These are phyloP conservation scores for Microtus ochrogaster DNA, from an alignment of 2,113 vertebrate species.

Conservation along the genomic window DNA sequence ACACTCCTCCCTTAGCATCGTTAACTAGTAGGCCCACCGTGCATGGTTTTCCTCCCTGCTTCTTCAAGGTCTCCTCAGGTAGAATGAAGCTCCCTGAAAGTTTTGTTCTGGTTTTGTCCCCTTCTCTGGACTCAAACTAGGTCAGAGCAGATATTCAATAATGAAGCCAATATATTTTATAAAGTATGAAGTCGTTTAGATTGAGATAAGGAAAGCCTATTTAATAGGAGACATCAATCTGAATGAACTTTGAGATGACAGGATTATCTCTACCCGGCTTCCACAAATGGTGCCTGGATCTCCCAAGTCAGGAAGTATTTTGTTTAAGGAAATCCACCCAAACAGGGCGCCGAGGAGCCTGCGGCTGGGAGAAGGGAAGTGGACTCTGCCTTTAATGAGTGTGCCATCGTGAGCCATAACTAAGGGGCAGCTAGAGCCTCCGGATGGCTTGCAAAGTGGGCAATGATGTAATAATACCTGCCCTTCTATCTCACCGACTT, in stretches of 20 bases:
- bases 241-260: slow-evolving; percentile 34
- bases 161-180: slow-evolving; percentile 38
- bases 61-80: neutral
- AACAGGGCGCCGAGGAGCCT: slow-evolving; percentile 58
- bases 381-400: slow-evolving; percentile 18
- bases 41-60: neutral
- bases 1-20: neutral
- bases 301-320: slow-evolving; percentile 70
- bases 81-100: neutral
- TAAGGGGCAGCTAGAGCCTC: neutral
- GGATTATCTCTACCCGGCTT: slow-evolving; percentile 66
- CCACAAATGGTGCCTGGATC: slow-evolving; percentile 49
- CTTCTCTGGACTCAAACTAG: neutral
- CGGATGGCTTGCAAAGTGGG: neutral
- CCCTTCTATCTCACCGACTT: neutral
- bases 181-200: slow-evolving; percentile 60
- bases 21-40: neutral
- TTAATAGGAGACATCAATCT: slow-evolving; percentile 46
- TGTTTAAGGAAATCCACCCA: slow-evolving; percentile 70
- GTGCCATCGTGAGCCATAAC: neutral
- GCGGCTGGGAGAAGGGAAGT: slow-evolving; percentile 25
- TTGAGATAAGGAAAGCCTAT: slow-evolving; percentile 48
- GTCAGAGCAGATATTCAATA: slow-evolving; percentile 37
- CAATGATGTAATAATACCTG: neutral
- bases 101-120: neutral